These are phyloP conservation scores for Corythornis madagascariensis DNA, from an alignment of 2,113 vertebrate species.

Conservation along the genomic window DNA sequence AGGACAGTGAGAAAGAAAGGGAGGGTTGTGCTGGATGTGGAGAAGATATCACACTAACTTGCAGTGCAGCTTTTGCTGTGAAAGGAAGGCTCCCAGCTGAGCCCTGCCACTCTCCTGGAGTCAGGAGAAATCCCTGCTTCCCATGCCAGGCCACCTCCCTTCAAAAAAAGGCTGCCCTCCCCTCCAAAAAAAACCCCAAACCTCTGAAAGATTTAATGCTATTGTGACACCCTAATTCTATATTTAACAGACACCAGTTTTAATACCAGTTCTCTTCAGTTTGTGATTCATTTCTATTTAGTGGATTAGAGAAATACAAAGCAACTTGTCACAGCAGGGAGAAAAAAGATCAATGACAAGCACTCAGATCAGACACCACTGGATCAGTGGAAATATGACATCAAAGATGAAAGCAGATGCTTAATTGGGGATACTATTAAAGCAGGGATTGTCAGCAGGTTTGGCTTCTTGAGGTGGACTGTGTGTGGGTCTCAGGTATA, in stretches of 20 bases:
- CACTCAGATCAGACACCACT: neutral
- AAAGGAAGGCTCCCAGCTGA: neutral
- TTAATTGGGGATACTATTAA: neutral
- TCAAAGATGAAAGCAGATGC: neutral
- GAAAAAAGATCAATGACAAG: neutral
- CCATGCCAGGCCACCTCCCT: neutral
- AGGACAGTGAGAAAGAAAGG: neutral
- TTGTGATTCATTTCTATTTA: neutral
- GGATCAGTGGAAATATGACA: neutral
- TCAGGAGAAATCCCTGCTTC: neutral
- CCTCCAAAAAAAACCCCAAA: no score
- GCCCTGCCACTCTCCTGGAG: rapidly evolving
- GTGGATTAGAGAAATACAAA: neutral
- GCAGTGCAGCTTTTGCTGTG: neutral
- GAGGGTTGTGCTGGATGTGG: neutral
- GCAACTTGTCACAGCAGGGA: neutral
- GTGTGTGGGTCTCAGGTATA: neutral
- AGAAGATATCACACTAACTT: neutral
- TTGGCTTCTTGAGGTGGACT: neutral
- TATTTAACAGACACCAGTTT: neutral
- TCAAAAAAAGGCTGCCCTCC: neutral
- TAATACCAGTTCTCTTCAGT: neutral
- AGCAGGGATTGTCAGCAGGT: neutral
- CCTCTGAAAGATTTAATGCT: neutral
- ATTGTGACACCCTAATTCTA: neutral